These are phyloP conservation scores for Thomomys bottae DNA, from an alignment of 2,113 vertebrate species.

Conservation along the genomic window DNA sequence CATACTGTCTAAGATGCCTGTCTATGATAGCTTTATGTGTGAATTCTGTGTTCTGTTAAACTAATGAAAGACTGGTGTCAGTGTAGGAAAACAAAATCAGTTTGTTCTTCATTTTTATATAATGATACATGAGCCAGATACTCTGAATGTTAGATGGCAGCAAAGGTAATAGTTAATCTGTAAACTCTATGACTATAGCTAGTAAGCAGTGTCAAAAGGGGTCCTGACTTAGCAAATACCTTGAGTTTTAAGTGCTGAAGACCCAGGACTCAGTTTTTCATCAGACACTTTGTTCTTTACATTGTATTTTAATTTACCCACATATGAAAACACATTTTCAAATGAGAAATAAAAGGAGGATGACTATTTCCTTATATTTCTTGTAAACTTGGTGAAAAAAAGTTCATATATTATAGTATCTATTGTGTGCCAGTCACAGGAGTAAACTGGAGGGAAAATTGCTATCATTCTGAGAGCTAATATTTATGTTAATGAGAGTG, in stretches of 20 bases:
- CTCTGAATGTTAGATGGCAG: slow-evolving; percentile 5
- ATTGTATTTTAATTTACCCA: background rate
- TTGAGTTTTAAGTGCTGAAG: background rate
- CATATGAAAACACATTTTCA: background rate
- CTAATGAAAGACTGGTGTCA: slow-evolving; percentile 38
- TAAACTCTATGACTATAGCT: background rate
- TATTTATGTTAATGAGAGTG: background rate
- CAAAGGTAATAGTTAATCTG: slow-evolving; percentile 17
- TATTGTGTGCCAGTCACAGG: background rate
- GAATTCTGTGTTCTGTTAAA: slow-evolving; percentile 64
- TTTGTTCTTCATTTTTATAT: slow-evolving; percentile 61
- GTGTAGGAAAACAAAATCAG: slow-evolving; percentile 38
- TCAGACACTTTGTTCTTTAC: background rate
- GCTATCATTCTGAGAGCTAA: background rate
- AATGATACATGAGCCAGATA: slow-evolving; percentile 41
- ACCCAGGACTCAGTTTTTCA: slow-evolving; percentile 12
- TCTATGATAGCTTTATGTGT: slow-evolving; percentile 64
- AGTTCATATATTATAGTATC: background rate
- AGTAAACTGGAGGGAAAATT: background rate
- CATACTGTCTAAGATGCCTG: slow-evolving; percentile 67
- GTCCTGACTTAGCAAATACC: background rate
- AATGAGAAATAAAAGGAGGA: background rate
- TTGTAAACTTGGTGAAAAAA: background rate
- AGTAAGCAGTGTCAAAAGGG: background rate
- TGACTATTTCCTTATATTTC: background rate